Base-by-base conservation (phyloP, 35 echinoderm and acorn worm species). In the Eucidaris tribuloides region DNA sequence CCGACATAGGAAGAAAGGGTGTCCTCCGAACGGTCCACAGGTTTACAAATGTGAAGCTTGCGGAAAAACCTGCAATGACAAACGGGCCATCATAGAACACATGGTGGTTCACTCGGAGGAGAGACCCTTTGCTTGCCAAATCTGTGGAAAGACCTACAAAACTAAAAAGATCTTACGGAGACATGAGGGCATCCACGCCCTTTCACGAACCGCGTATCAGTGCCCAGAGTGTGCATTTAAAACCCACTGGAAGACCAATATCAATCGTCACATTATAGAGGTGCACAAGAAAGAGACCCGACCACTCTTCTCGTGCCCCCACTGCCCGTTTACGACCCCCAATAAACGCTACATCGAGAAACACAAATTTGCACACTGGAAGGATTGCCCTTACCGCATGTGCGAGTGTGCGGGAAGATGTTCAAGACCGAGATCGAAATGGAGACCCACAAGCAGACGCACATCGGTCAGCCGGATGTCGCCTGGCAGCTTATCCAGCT, bases 361-460 rank as follows among this genome's bases (percentile, higher is more conserved):
- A 20, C 68, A 74, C n/a, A 74, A 74, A 32, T 74, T 74, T 44
- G 68, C 35, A 14, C 68, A 74, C 40, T 74, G 68, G 68, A 74
- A 74, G 68, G 68, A 74, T 22, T 74, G 68, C 68, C 68, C 68
- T 44, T 74, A 74, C 40, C n/a, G n/a, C n/a, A 74, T 74, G 68
- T 74, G 68, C 7, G 68, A 74, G 20, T 24, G 7, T 74, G 68
- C 24, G 68, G 68, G 6, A 74, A 74, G 41, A 74, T 74, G 68
- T 74, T 74, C 68, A 74, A 74, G 20, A 40, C 68, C 7, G 68
- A 74, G 40, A 38, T 41, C 24, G 68, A 74, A 27, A 7, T 74
- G 3, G 68, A 74, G 68, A 40, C 36, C 2, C 68, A 74, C 37
- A 74, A 74, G 37, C 68, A 74, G 41, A 74, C 36, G 0, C 68